Evolutionary conservation across 2,113 vertebrate species (phyloP).

Genomic region (Rhipidura dahli): DNA sequence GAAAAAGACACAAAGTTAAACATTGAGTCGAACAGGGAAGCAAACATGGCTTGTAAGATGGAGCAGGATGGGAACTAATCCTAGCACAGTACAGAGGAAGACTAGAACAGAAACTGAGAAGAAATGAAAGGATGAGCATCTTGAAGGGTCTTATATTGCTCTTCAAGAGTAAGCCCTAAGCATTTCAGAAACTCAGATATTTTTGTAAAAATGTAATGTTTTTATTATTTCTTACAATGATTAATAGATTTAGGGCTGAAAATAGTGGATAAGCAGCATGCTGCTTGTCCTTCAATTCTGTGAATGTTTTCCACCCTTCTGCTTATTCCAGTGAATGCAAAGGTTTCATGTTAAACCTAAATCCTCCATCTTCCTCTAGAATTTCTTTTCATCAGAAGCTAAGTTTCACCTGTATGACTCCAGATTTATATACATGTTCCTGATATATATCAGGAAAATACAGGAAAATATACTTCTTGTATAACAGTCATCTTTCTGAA

Average conservation of each 20-base stretch:
- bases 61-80: not conserved
- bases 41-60: not conserved
- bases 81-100: not conserved
- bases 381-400: not conserved
- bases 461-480: not conserved
- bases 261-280: not conserved
- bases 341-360: not conserved
- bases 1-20: not conserved
- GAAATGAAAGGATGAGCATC: not conserved
- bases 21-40: not conserved
- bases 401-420: not conserved
- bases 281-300: not conserved
- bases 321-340: not conserved
- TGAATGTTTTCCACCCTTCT: not conserved
- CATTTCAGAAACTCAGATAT: not conserved
- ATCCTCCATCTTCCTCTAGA: not conserved
- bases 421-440: not conserved
- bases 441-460: not conserved
- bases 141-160: not conserved
- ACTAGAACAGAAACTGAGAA: not conserved
- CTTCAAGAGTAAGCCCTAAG: not conserved
- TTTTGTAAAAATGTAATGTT: not conserved
- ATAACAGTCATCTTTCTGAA: not conserved
- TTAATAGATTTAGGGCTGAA: not conserved
- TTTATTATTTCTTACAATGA: not conserved